phyloP scores from a whole-genome alignment of 2,113 vertebrate species.

The Pachypanchax playfairii region DNA sequence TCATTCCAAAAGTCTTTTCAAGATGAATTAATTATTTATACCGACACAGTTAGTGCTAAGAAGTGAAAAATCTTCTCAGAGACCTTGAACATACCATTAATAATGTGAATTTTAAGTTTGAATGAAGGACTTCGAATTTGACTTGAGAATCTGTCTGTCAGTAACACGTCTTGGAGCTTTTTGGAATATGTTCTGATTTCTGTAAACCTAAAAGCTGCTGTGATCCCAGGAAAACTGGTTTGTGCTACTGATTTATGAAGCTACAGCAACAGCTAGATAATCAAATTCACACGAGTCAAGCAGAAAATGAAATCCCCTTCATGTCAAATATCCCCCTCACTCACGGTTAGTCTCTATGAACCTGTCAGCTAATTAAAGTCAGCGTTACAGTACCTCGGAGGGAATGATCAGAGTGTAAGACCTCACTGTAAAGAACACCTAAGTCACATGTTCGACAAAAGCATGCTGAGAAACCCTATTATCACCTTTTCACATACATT shows the following conservation, averaged over 20 bases:
- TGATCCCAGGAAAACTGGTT: not conserved
- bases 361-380: slow-evolving; percentile 23
- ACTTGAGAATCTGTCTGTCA: not conserved
- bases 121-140: slow-evolving; percentile 3
- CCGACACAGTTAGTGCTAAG: slow-evolving; percentile 36
- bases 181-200: slow-evolving; percentile 6
- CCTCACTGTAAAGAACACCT: not conserved
- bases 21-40: slow-evolving; percentile 45
- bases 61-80: slow-evolving; percentile 15
- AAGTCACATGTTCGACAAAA: not conserved
- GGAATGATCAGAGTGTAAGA: not conserved
- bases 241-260: slow-evolving; percentile 3
- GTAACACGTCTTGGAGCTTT: not conserved
- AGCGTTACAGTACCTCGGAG: not conserved
- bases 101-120: slow-evolving; percentile 15
- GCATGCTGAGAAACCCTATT: slow-evolving; percentile 5
- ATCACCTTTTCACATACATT: slow-evolving; percentile 1
- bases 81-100: slow-evolving; percentile 25
- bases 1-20: slow-evolving; percentile 42
- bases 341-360: slow-evolving; percentile 15
- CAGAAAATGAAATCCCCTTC: slow-evolving; percentile 10
- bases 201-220: slow-evolving; percentile 13
- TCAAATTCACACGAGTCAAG: slow-evolving; percentile 17
- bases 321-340: slow-evolving; percentile 8
- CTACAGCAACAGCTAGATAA: slow-evolving; percentile 25